Evolutionary conservation across 1,140 invertebrate species (phyloP).

Genomic region (Mamestra configurata): DNA sequence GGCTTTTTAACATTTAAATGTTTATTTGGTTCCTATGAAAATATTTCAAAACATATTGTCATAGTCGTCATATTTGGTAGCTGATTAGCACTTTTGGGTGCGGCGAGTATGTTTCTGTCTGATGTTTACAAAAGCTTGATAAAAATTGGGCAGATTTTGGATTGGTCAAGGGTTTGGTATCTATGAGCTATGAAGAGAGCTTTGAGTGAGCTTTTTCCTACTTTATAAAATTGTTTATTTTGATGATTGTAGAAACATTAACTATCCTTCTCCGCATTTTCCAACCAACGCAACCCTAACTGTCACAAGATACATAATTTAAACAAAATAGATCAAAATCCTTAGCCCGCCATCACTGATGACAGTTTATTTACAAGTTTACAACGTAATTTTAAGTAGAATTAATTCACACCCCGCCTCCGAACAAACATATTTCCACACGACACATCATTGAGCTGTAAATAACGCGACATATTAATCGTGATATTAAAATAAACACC

Average conservation of each 20-base stretch:
- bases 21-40: too few species aligned
- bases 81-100: too few species aligned
- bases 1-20: neutral
- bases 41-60: slow-evolving; percentile 4
- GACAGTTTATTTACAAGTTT: slow-evolving; percentile 35
- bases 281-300: neutral
- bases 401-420: slow-evolving; percentile 72
- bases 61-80: neutral
- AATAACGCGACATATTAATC: slow-evolving; percentile 69
- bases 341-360: neutral
- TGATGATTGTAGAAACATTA: too few species aligned
- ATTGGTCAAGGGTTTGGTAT: too few species aligned
- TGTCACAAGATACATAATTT: neutral
- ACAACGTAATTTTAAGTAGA: slow-evolving; percentile 47
- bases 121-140: neutral
- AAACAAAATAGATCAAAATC: slow-evolving; percentile 22
- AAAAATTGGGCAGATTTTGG: neutral
- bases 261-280: slow-evolving; percentile 12
- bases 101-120: too few species aligned
- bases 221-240: too few species aligned
- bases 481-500: slow-evolving; percentile 75
- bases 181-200: too few species aligned
- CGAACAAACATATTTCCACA: slow-evolving; percentile 65
- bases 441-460: slow-evolving; percentile 71
- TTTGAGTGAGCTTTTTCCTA: too few species aligned